Percentiles rank a stretch among this genome's conserved stretches.
Conservation (phyloP, 2,113 vertebrate species). For the Sinocyclocheilus rhinocerous region DNA sequence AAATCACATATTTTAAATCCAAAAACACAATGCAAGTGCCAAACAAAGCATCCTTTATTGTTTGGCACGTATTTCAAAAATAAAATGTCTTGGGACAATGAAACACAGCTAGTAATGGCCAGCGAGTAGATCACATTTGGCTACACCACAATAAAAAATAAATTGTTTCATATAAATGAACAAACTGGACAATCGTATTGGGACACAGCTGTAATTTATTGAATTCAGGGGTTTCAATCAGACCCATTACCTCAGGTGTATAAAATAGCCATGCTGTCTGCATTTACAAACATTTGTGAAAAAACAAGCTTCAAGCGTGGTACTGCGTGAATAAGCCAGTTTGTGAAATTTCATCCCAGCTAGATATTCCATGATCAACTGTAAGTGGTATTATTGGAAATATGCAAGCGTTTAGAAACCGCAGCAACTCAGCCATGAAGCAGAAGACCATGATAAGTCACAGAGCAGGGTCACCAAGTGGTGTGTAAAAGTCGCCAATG, state of each 20-base stretch:
- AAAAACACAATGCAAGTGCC: background rate
- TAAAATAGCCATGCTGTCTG: background rate
- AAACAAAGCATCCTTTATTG: background rate
- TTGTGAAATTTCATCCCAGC: background rate
- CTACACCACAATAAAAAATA: background rate
- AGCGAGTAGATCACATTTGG: background rate
- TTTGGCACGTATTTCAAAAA: background rate
- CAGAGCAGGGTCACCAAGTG: no score
- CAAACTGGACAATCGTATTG: background rate
- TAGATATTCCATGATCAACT: background rate
- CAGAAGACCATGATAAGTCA: background rate
- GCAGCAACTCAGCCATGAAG: no score
- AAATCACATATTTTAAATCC: slow-evolving; percentile 5
- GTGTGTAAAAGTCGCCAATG: no score
- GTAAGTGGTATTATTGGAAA: background rate
- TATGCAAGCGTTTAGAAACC: background rate
- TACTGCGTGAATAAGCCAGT: background rate
- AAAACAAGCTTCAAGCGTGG: background rate
- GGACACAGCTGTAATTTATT: background rate
- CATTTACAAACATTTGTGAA: background rate
- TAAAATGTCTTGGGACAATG: background rate
- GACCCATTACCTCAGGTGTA: background rate
- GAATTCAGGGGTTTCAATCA: background rate
- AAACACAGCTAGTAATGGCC: background rate
- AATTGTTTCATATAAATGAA: background rate